A percentile compares a stretch with the other conserved stretches of the same genome.
phyloP scores from a whole-genome alignment of 2,797 vertebrate species.

The Myripristis murdjan region DNA sequence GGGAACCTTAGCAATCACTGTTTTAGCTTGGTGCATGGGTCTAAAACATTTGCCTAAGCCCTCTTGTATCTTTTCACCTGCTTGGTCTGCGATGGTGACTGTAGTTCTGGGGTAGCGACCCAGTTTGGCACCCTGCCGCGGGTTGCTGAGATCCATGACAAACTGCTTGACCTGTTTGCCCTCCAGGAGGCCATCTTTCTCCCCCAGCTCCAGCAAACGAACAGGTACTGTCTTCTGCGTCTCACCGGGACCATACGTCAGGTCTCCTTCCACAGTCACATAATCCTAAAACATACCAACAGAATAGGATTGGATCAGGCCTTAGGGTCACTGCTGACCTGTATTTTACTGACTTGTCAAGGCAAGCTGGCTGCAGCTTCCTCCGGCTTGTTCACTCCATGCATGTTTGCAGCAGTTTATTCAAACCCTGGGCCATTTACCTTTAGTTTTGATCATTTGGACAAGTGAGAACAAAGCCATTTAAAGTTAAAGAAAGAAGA shows the following conservation, averaged over 20 bases:
- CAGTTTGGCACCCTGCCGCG: conserved; percentile 91
- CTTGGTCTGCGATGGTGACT: conserved; percentile 89
- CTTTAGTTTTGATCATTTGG: too few species aligned
- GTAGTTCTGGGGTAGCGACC: conserved; percentile 92
- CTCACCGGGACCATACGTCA: conserved; percentile 90
- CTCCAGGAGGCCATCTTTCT: conserved; percentile 90
- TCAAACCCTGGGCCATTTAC: too few species aligned
- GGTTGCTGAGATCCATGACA: conserved; percentile 92
- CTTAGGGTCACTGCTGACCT: background rate
- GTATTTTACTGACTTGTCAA: background rate
- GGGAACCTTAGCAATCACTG: background rate
- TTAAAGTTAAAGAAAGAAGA: too few species aligned
- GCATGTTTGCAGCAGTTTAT: too few species aligned
- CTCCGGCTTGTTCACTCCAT: too few species aligned
- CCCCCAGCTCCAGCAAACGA: conserved; percentile 89
- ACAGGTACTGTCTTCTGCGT: conserved; percentile 91
- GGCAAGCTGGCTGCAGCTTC: background rate
- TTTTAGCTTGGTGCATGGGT: conserved; percentile 57
- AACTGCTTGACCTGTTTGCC: conserved; percentile 92
- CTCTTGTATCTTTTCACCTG: conserved; percentile 78
- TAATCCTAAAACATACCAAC: conserved; percentile 88
- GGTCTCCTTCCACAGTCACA: conserved; percentile 89
- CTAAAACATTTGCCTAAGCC: background rate
- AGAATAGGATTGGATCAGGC: background rate
- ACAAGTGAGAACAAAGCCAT: too few species aligned